Base-by-base conservation (phyloP, 1,140 invertebrate species). In the Aphaenogaster floridana region DNA sequence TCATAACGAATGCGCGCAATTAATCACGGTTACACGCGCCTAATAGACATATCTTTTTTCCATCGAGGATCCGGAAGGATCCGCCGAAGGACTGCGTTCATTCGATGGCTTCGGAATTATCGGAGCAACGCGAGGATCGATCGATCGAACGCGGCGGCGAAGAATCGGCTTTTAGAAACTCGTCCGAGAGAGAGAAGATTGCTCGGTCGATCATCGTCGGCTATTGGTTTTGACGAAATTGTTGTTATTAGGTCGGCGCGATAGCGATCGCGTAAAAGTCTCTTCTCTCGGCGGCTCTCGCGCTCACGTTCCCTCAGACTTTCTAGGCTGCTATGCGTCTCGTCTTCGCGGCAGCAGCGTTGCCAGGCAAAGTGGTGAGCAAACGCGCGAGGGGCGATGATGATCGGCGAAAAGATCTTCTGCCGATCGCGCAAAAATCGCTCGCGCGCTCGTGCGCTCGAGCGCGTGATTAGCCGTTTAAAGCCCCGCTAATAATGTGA, bases 151-250 rank as follows among this genome's bases (percentile, higher is more conserved):
- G 63, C 77, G 63, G 66, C 42, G 57, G 42, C 28, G 48, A 80
- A 64, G 59, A 79, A 76, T 81, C 74, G 74, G 59, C 59, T 68
- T 85, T 72, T 68, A 71, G 76, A 81, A 63, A 87, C 69, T 83
- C 61, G 59, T n/a, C 63, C n/a, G 13, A 21, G 69, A 74, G 59
- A 79, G 45, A 57, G 78, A 21, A 74, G 87, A 89, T 89, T 78
- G 74, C 61, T 72, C 68, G 48, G 48, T 50, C 76, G 89, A 92
- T 92, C 83, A 85, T 64, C 86, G 66, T 59, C 54, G 48, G 80
- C 71, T 91, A 91, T 92, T 90, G 90, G 81, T 92, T 91, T 92
- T 92, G 87, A 92, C 80, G 74, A 92, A 92, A 93, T 93, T 92
- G 88, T 93, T 92, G 77, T 89, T 88, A 92, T 93, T 91, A 92